phyloP scores from a whole-genome alignment of 1,140 invertebrate genomes.

The Acarapis woodi region DNA sequence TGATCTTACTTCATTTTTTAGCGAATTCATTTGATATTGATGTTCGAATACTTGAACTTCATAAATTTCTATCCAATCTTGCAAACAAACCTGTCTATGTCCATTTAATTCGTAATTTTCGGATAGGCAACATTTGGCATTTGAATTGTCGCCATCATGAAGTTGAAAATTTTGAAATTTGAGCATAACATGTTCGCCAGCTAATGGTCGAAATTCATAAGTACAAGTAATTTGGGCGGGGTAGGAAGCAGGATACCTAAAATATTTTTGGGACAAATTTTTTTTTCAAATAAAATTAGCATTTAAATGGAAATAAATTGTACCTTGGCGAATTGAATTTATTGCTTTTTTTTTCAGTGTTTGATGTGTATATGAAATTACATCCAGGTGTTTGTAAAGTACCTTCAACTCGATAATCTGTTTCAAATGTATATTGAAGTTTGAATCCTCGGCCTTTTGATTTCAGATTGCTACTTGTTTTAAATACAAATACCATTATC shows the following conservation, averaged over 20 bases:
- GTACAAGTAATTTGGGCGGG: conserved; percentile 71
- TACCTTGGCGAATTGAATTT: conserved; percentile 78
- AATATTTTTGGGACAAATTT: too few relatives aligned
- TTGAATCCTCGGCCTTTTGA: conserved; percentile 65
- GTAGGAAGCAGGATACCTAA: conserved; percentile 86
- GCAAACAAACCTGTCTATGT: too few relatives aligned
- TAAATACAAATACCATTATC: conserved; percentile 47
- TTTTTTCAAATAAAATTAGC: too few relatives aligned
- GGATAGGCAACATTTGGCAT: conserved; percentile 10
- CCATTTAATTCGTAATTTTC: too few relatives aligned
- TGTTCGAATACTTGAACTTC: background rate
- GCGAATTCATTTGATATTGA: background rate
- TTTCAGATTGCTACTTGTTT: conserved; percentile 63
- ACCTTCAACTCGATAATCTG: conserved; percentile 49
- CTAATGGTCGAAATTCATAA: conserved; percentile 47
- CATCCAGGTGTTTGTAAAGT: conserved; percentile 70
- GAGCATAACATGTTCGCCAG: conserved; percentile 63
- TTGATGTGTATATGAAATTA: conserved; percentile 62
- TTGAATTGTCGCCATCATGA: conserved; percentile 12
- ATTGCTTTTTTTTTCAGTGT: conserved; percentile 46
- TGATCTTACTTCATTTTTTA: too few relatives aligned
- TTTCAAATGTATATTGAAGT: conserved; percentile 61
- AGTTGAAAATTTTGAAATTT: conserved; percentile 80
- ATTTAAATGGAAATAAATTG: too few relatives aligned
- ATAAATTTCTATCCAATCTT: conserved; percentile 3